Base-by-base conservation (phyloP, 2,888 invertebrate genomes). In the Ariolimax columbianus region DNA sequence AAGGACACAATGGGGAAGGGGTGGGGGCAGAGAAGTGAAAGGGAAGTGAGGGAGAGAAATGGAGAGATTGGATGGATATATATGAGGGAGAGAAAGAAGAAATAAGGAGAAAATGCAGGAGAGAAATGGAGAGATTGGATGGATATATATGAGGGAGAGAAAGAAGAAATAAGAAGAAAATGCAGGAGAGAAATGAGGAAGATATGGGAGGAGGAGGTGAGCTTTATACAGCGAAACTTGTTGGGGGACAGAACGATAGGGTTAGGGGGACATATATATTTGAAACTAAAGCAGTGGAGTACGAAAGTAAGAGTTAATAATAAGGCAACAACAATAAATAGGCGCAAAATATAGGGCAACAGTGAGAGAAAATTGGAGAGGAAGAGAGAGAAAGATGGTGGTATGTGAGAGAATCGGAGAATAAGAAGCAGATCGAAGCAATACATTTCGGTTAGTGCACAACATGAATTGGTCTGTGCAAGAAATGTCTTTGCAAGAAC, bases 141-240 rank as follows among this genome's bases (percentile, higher is more conserved):
- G 59, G 75, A 73, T 47, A 40, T 55, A 63, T 78, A 72, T 59
- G 63, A 70, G 23, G 68, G 43, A 66, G 23, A 73, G 73, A 79
- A 38, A 30, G 7, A 33, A 26, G 78, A 72, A 73, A 70, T 36
- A n/a, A 63, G 26, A 66, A 55, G 9, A 23, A 59, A 59, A 59
- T 59, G 47, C 7, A 47, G 17, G 47, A 47, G 47, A 47, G 47
- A 47, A 47, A 17, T 7, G 47, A 47, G 17, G 47, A 47, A 7
- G 17, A 11, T 47, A 11, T 11, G 17, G 47, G 47, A 47, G 47
- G 47, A 17, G 47, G 47, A 17, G 47, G 47, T 7, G 47, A 17
- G 47, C 17, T 7, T 47, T 7, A 17, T 11, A 47, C 17, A 17
- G 47, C 9, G 47, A 47, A 11, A 17, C 7, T 47, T 11, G 47